These are phyloP conservation scores for Tricholaema leucomelas DNA, from an alignment of 2,113 vertebrate species.

Conservation along the genomic window DNA sequence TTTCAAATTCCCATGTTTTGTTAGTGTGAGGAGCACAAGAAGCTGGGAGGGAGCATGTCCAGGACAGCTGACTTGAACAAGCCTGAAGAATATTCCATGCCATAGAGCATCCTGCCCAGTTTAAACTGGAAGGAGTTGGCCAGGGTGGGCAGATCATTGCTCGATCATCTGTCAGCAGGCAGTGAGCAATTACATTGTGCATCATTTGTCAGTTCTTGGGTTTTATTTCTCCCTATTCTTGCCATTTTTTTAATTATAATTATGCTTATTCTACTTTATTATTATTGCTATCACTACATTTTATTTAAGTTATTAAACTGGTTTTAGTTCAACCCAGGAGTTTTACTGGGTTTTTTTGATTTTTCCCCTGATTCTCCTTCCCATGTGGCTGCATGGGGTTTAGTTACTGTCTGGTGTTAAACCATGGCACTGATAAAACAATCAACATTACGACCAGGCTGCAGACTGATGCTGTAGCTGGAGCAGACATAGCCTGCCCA, in stretches of 20 bases:
- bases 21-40: neutral
- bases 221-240: neutral
- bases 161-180: neutral
- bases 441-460: fast-evolving
- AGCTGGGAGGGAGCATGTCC: neutral
- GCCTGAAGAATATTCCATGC: neutral
- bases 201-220: neutral
- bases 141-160: neutral
- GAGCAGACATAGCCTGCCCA: neutral
- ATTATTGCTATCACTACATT: neutral
- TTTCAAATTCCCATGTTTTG: neutral
- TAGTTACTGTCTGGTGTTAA: neutral
- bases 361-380: neutral
- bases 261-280: neutral
- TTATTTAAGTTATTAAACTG: neutral
- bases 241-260: neutral
- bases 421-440: neutral
- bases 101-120: neutral
- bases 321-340: neutral
- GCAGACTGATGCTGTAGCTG: fast-evolving
- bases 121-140: neutral
- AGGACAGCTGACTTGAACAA: neutral
- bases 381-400: neutral
- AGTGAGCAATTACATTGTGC: neutral
- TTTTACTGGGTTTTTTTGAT: neutral